These are phyloP conservation scores for Hirtodrosophila trivittata DNA, from an alignment of 2,888 invertebrate species.

Conservation along the genomic window DNA sequence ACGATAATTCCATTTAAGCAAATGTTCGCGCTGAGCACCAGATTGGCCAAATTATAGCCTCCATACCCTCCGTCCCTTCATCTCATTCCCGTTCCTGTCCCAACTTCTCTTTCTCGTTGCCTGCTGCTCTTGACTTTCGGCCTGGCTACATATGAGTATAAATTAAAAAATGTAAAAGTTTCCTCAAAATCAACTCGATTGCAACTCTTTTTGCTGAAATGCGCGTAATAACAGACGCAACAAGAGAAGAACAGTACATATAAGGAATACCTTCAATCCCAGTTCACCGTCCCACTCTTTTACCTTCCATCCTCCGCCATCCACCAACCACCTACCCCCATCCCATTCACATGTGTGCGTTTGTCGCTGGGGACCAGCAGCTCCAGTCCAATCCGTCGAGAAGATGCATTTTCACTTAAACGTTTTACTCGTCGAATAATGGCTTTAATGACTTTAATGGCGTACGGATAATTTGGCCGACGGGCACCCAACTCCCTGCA, in stretches of 20 bases:
- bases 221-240: conserved; percentile 63
- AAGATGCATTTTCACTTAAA: conserved; percentile 77
- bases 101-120: not conserved
- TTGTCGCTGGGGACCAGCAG: conserved; percentile 44
- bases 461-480: conserved; percentile 71
- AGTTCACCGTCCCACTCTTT: too few species aligned
- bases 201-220: conserved; percentile 54
- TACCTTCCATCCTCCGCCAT: not conserved
- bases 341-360: conserved; percentile 21
- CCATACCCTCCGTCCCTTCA: conserved; percentile 8
- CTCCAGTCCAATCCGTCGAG: conserved; percentile 43
- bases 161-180: conserved; percentile 64
- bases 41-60: conserved; percentile 73
- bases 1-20: conserved; percentile 79
- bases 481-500: conserved; percentile 45
- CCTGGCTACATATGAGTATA: conserved; percentile 22
- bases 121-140: not conserved
- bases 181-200: conserved; percentile 56
- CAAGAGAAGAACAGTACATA: conserved; percentile 20
- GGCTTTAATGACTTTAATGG: conserved; percentile 79
- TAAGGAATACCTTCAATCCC: not conserved
- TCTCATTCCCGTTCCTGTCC: too few species aligned
- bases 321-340: not conserved
- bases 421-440: conserved; percentile 77
- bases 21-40: conserved; percentile 73